Base-by-base conservation (phyloP, 1,140 invertebrate species). In the Anthonomus grandis region DNA sequence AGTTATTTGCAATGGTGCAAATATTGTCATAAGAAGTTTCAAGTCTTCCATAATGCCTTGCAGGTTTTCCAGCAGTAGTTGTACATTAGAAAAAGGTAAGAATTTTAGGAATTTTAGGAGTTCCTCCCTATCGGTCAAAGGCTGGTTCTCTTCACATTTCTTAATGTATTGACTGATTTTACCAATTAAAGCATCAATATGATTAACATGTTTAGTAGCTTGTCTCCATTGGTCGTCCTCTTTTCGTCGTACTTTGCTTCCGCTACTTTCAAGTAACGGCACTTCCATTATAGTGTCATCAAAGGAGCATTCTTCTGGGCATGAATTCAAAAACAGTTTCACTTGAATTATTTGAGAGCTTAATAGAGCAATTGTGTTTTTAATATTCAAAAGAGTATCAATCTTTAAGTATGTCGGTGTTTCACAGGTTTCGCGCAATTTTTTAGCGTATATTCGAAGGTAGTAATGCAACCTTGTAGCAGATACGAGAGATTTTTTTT, bases 311-410 rank as follows among this genome's bases (percentile, higher is more conserved):
- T 79, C 73, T 56, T 70, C 70, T 12, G 85, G 84, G 63, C 80
- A 82, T 24, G 83, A 76, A 65, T 84, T 75, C 3, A 87, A 46
- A 9, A 84, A 73, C 0, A 85, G 58, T 52, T 76, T 62, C 24
- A 84, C 76, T 61, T 87, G 85, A 47, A 83, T 79, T 9, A 83
- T 71, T n/a, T n/a, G n/a, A n/a, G n/a, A n/a, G n/a, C n/a, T n/a
- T n/a, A n/a, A n/a, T n/a, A n/a, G n/a, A n/a, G n/a, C n/a, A n/a
- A n/a, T n/a, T n/a, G n/a, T n/a, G n/a, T 52, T 34, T 31, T 52
- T 25, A 5, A 59, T 47, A 21, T 47, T 34, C 13, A 23, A 15
- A 12, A 57, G n/a, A n/a, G n/a, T n/a, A n/a, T n/a, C n/a, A n/a
- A n/a, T n/a, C n/a, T n/a, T n/a, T n/a, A n/a, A n/a, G 6, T 17